Base-by-base conservation (phyloP, 1,140 invertebrate species). In the Scaptodrosophila lebanonensis region DNA sequence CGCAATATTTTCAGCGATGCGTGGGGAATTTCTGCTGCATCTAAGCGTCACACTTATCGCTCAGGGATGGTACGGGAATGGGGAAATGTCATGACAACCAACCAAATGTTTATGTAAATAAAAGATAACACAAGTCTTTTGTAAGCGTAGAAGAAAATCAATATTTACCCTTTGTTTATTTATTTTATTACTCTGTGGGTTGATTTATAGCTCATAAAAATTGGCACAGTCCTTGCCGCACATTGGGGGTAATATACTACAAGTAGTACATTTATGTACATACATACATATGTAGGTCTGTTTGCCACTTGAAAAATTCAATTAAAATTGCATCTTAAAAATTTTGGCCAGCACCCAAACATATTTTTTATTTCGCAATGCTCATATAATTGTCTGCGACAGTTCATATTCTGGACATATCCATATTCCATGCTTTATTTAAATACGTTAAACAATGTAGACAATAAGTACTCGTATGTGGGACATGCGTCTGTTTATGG, bases 341-440 rank as follows among this genome's bases (percentile, higher is more conserved):
- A 40, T 52, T 43, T 68, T 77, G 73, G 73, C 68, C 17, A 32
- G 25, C 51, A 40, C 73, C 73, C 73, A 77, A 73, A 53, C 53
- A 51, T 38, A 58, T 66, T 58, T 42, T 47, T 70, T 40, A 47
- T 54, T 47, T 72, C 43, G 38, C 49, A 54, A 56, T 51, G 49
- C 8, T 73, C 65, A 51, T 59, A 64, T 73, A 38, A 38, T 20
- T 32, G 30, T 16, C 13, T 27, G 50, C 15, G 17, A 16, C 50
- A 39, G 33, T 15, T 17, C 3, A 18, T 52, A 18, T 42, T 13
- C 9, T n/a, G n/a, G n/a, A 16, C 39, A 38, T 32, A 27, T 35
- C 20, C 11, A 5, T 12, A 7, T 18, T 12, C 49, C 13, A 62
- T 54, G 27, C n/a, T 61, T 35, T 45, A 9, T 27, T 2, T n/a